Conservation (phyloP, 2,888 invertebrate species). For the Dasypolia templi region DNA sequence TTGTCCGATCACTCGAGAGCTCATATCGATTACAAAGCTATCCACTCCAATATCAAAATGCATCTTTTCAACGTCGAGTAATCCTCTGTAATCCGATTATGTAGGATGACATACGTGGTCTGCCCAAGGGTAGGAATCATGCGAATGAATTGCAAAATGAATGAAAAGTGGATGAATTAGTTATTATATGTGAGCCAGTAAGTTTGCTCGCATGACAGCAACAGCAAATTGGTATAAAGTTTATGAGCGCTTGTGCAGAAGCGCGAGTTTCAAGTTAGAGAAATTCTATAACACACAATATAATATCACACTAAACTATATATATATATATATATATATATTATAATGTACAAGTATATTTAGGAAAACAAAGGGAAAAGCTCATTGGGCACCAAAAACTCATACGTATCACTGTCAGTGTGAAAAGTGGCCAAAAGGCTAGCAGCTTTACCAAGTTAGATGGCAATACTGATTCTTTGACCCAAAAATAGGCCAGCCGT, state of each 20-base stretch:
- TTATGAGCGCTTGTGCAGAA: background rate
- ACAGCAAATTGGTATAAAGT: background rate
- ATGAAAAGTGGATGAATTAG: slow-evolving; percentile 23
- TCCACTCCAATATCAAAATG: slow-evolving; percentile 67
- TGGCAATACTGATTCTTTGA: too few species aligned
- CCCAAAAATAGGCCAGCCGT: too few species aligned
- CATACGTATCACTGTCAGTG: too few species aligned
- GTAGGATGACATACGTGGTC: slow-evolving; percentile 57
- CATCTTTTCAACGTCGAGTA: slow-evolving; percentile 66
- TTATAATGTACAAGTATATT: too few species aligned
- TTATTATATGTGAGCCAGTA: background rate
- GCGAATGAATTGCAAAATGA: slow-evolving; percentile 30
- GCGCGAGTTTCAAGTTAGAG: background rate
- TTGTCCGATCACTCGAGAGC: slow-evolving; percentile 12
- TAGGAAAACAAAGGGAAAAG: too few species aligned
- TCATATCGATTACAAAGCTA: slow-evolving; percentile 43
- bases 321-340: too few species aligned
- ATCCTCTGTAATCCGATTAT: slow-evolving; percentile 68
- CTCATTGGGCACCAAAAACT: too few species aligned
- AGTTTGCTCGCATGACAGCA: background rate
- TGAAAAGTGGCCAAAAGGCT: too few species aligned
- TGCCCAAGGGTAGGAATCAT: slow-evolving; percentile 8
- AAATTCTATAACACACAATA: too few species aligned
- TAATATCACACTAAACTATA: too few species aligned
- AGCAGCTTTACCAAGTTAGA: too few species aligned